Evolutionary conservation across 2,888 invertebrate species (phyloP).

Genomic region (Thymelicus sylvestris): DNA sequence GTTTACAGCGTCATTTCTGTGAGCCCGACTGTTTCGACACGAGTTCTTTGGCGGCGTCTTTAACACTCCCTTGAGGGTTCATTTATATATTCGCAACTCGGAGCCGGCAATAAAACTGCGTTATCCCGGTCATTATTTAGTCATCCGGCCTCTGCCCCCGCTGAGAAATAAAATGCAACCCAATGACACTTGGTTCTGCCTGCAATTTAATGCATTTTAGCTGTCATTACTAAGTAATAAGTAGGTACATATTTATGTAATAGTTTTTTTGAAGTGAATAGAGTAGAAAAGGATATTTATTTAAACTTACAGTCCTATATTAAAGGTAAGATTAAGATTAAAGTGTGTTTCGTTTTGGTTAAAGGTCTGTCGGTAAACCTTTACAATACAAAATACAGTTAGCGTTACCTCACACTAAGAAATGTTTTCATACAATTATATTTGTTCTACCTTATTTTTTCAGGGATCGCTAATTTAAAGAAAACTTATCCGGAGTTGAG

Average conservation of each 20-base stretch:
- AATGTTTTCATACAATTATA: no score
- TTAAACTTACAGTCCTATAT: no score
- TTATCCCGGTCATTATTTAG: slow-evolving; percentile 84
- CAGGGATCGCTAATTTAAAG: no score
- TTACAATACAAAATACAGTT: no score
- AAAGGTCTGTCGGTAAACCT: no score
- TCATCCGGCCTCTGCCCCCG: slow-evolving; percentile 71
- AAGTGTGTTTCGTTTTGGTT: no score
- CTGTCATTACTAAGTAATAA: slow-evolving; percentile 11
- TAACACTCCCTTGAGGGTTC: slow-evolving; percentile 82
- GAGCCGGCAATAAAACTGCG: slow-evolving; percentile 82
- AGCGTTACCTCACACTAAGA: no score
- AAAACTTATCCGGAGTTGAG: no score
- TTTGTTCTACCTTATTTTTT: no score
- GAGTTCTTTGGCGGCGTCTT: slow-evolving; percentile 81
- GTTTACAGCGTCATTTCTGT: slow-evolving; percentile 80
- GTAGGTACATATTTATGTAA: neutral
- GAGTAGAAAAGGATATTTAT: no score
- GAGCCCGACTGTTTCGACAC: slow-evolving; percentile 79
- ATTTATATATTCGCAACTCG: slow-evolving; percentile 84
- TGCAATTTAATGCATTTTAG: slow-evolving; percentile 42
- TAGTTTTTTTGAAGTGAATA: neutral
- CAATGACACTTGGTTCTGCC: slow-evolving; percentile 58
- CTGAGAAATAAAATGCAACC: slow-evolving; percentile 76
- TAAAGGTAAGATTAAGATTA: no score